Percentiles rank a stretch among this genome's conserved stretches.
Conservation (phyloP, 2,888 invertebrate genomes). For the Orchesellides sinensis region DNA sequence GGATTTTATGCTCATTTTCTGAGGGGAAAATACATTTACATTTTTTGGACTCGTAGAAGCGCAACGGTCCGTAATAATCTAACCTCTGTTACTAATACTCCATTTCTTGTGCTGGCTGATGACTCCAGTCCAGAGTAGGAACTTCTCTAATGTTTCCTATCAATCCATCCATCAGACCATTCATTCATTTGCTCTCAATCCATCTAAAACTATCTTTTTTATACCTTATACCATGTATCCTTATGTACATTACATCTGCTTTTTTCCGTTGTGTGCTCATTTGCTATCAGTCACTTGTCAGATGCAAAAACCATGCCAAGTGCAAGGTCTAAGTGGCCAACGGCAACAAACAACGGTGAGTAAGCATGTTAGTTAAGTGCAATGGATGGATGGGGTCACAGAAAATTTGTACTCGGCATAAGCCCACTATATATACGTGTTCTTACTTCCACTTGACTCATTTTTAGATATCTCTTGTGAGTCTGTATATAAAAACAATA, state of each 20-base stretch:
- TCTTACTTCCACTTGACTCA: constrained; percentile 53
- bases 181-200: constrained; percentile 44
- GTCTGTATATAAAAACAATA: constrained; percentile 26
- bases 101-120: constrained; percentile 46
- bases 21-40: constrained; percentile 26
- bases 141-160: constrained; percentile 66
- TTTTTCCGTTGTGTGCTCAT: constrained; percentile 46
- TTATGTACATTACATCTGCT: constrained; percentile 41
- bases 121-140: constrained; percentile 42
- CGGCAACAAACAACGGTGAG: constrained; percentile 49
- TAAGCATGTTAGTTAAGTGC: constrained; percentile 46
- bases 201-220: not conserved
- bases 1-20: constrained; percentile 31
- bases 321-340: constrained; percentile 68
- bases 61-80: constrained; percentile 69
- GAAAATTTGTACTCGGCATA: constrained; percentile 9
- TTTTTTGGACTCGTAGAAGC: constrained; percentile 46
- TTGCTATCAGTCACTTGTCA: constrained; percentile 65
- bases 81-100: constrained; percentile 67
- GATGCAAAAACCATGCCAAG: constrained; percentile 33
- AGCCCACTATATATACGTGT: not conserved
- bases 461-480: constrained; percentile 19
- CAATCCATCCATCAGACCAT: constrained; percentile 68
- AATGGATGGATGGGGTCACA: constrained; percentile 58
- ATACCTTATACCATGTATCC: not conserved